These are phyloP conservation scores for Caenorhabditis inopinata DNA, from an alignment of 1,140 invertebrate genomes.

Conservation along the genomic window DNA sequence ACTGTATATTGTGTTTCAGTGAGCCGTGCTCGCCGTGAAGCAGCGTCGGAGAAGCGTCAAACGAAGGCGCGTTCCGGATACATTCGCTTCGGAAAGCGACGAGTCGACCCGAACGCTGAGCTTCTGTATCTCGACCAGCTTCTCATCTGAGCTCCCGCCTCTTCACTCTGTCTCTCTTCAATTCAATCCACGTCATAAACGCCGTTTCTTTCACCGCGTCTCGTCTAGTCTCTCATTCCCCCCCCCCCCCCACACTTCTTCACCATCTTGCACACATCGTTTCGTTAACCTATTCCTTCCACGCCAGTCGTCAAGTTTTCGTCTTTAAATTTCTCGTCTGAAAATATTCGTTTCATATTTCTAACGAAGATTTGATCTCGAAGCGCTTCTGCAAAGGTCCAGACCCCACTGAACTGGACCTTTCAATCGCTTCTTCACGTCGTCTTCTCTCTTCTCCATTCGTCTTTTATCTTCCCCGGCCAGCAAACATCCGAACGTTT, in stretches of 20 bases:
- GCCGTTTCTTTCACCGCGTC: conserved; percentile 6
- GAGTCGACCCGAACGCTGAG: conserved; percentile 13
- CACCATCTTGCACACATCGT: not conserved
- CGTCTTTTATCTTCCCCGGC: not conserved
- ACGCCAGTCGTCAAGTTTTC: conserved; percentile 3
- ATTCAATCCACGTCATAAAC: not conserved
- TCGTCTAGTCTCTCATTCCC: conserved; percentile 12
- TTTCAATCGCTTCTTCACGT: not conserved
- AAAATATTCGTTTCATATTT: conserved; percentile 20
- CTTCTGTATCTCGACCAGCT: conserved; percentile 18
- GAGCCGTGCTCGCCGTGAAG: conserved; percentile 1
- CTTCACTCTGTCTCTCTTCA: not conserved
- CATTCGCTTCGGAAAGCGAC: conserved; percentile 9
- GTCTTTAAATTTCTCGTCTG: not conserved
- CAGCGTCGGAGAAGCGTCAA: conserved; percentile 18
- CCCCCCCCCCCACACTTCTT: not conserved
- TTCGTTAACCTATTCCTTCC: not conserved
- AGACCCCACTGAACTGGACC: no score
- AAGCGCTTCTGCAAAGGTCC: not conserved
- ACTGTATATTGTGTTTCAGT: no score
- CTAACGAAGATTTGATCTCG: conserved; percentile 25
- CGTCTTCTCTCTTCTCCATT: not conserved
- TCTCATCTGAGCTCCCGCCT: not conserved
- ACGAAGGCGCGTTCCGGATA: conserved; percentile 12
- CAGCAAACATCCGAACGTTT: not conserved